Evolutionary conservation across 2,113 vertebrate species (phyloP).

Genomic region (Baryphthengus martii): DNA sequence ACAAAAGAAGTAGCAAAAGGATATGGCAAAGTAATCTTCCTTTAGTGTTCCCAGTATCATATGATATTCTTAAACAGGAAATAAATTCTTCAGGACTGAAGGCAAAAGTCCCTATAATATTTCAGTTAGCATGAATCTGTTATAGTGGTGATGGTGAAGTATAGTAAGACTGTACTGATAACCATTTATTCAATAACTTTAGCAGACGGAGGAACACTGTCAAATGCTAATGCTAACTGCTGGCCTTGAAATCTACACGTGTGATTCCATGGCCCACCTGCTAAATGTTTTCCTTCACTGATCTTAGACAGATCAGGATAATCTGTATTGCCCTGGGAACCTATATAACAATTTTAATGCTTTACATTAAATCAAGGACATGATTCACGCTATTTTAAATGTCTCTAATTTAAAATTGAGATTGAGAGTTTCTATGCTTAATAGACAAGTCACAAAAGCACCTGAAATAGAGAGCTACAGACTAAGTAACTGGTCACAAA

Average conservation of each 20-base stretch:
- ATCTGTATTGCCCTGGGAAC: neutral
- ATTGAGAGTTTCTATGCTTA: neutral
- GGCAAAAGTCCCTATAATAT: neutral
- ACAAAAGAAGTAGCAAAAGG: neutral
- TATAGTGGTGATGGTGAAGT: neutral
- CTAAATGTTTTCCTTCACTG: neutral
- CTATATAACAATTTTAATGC: neutral
- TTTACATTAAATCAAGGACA: neutral
- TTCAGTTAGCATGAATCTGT: neutral
- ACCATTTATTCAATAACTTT: neutral
- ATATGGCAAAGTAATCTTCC: neutral
- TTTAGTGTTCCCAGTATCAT: neutral
- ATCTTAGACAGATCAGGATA: neutral
- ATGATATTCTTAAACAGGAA: neutral
- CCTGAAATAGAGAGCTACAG: neutral
- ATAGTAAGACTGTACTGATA: neutral
- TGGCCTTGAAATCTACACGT: neutral
- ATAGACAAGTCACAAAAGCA: neutral
- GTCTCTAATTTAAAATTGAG: neutral
- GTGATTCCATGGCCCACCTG: neutral
- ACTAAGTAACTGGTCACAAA: neutral
- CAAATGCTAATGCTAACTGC: neutral
- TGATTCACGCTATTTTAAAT: neutral
- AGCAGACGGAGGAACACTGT: neutral
- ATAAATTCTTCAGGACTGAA: neutral